A percentile compares a stretch with the other conserved stretches of the same genome.
Evolutionary conservation across 2,888 invertebrate species (phyloP).

Genomic region (Drosophila putrida): DNA sequence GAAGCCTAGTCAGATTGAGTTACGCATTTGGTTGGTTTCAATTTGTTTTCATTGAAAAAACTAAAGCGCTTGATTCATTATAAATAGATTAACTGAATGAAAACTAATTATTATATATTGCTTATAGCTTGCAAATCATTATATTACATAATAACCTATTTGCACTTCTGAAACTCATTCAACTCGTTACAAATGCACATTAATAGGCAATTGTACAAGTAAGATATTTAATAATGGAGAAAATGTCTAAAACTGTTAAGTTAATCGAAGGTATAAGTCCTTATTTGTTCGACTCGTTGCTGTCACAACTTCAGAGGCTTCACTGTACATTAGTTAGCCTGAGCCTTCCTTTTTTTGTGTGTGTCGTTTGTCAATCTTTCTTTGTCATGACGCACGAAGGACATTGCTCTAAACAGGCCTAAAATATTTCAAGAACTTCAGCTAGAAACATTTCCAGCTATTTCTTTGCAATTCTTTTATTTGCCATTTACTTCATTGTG

Average conservation of each 20-base stretch:
- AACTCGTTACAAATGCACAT: no score
- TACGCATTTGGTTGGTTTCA: not conserved
- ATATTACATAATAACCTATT: no score
- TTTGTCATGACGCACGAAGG: constrained; percentile 53
- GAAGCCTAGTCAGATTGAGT: constrained; percentile 2
- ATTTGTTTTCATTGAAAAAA: constrained; percentile 1
- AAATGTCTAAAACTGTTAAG: no score
- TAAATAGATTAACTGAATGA: not conserved
- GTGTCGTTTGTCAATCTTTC: constrained; percentile 8
- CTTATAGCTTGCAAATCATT: no score
- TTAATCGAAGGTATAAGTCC: no score
- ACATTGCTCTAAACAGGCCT: constrained; percentile 52
- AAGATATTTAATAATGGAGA: no score
- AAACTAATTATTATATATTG: no score
- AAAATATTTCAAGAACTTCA: constrained; percentile 54
- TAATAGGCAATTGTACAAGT: no score
- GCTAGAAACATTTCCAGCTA: constrained; percentile 34
- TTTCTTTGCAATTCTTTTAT: constrained; percentile 21
- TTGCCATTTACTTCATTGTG: constrained; percentile 25
- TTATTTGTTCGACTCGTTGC: not conserved
- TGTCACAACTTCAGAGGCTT: constrained; percentile 17
- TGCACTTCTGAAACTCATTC: no score
- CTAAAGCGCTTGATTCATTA: not conserved
- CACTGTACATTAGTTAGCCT: not conserved
- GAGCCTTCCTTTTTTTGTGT: constrained; percentile 15